phyloP scores from a whole-genome alignment of 1,140 invertebrate genomes.

The Dermatophagoides farinae region DNA sequence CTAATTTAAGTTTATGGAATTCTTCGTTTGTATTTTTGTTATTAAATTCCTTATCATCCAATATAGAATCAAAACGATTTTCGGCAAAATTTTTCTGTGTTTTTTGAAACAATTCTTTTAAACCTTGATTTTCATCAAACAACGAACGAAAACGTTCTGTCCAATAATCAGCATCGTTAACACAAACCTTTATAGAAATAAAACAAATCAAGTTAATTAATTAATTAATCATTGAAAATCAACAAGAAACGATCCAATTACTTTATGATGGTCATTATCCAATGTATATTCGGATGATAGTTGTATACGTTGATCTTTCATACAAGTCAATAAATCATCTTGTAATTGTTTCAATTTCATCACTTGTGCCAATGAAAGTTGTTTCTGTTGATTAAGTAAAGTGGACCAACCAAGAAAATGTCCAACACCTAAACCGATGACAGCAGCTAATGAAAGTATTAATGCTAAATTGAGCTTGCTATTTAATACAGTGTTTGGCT shows the following conservation, averaged over 20 bases:
- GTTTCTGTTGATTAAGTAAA: constrained; percentile 5
- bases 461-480: constrained; percentile 12
- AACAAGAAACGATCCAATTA: not conserved
- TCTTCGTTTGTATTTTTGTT: constrained; percentile 8
- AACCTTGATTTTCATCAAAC: constrained; percentile 12
- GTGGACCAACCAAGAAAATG: constrained; percentile 17
- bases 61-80: not conserved
- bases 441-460: constrained; percentile 8
- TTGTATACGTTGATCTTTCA: constrained; percentile 2
- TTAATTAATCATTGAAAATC: not conserved
- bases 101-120: constrained; percentile 7
- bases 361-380: constrained; percentile 12
- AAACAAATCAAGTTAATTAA: not conserved
- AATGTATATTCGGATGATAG: not conserved
- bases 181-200: constrained; percentile 10
- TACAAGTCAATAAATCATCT: constrained; percentile 15
- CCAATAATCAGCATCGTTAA: constrained; percentile 9
- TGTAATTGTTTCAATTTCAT: constrained; percentile 16
- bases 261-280: not conserved
- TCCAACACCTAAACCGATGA: constrained; percentile 16
- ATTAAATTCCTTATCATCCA: not conserved
- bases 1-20: constrained; percentile 13
- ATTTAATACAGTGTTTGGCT: constrained; percentile 14
- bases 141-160: constrained; percentile 6
- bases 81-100: constrained; percentile 6